phyloP scores from a whole-genome alignment of 2,888 invertebrate species.

The Zeuzera pyrina region DNA sequence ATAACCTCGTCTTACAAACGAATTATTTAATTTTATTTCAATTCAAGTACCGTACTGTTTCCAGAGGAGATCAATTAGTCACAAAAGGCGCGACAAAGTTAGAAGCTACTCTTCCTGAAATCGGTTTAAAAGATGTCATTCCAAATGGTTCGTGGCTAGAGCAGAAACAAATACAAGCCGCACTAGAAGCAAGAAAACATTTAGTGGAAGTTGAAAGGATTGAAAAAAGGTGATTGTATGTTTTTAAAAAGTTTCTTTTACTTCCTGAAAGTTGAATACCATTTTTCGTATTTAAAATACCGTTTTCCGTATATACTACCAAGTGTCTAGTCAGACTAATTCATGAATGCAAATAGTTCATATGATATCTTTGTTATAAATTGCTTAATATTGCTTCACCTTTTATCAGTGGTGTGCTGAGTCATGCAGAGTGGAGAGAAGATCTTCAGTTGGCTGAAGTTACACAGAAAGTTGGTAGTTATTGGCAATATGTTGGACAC shows the following conservation, averaged over 20 bases:
- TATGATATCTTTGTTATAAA: neutral
- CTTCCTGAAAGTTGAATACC: neutral
- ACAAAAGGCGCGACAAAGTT: constrained; percentile 52
- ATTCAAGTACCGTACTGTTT: no score
- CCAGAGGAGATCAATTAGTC: constrained; percentile 49
- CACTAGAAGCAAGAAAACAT: constrained; percentile 64
- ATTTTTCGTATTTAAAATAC: no score
- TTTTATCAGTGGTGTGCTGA: constrained; percentile 54
- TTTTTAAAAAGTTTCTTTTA: neutral
- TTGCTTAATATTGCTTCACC: neutral
- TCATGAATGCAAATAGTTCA: neutral
- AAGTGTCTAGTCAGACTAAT: neutral
- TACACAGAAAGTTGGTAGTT: constrained; percentile 63
- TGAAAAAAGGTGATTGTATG: constrained; percentile 56
- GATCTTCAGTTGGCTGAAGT: constrained; percentile 68
- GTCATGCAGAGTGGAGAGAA: constrained; percentile 72
- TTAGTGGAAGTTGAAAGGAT: constrained; percentile 71
- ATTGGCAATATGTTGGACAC: constrained; percentile 72
- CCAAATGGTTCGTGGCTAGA: constrained; percentile 74
- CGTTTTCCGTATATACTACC: no score
- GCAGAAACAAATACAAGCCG: constrained; percentile 71
- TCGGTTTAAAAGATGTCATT: constrained; percentile 66
- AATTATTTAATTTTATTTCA: neutral
- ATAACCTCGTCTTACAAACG: neutral
- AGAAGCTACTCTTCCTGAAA: constrained; percentile 57